Percentiles rank a stretch among this genome's conserved stretches.
These are phyloP conservation scores for Triplophysa dalaica DNA, from an alignment of 2,113 vertebrate genomes.

Conservation along the genomic window DNA sequence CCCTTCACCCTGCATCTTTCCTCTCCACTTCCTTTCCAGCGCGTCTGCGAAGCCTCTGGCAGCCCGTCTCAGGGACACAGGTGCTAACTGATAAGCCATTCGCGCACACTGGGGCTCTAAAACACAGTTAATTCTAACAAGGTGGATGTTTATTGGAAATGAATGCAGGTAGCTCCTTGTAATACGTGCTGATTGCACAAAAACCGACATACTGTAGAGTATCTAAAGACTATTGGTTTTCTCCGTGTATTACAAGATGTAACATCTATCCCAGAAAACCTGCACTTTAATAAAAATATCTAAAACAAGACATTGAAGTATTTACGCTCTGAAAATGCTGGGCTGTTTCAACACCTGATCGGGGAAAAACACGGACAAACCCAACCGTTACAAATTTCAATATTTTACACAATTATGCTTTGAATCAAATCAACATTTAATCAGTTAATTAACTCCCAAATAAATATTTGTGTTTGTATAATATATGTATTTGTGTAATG, in stretches of 20 bases:
- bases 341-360: too few relatives aligned
- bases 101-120: not conserved
- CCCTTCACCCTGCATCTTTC: constrained; percentile 7
- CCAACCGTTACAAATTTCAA: too few relatives aligned
- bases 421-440: too few relatives aligned
- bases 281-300: too few relatives aligned
- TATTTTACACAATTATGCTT: too few relatives aligned
- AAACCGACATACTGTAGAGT: not conserved
- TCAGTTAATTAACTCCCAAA: too few relatives aligned
- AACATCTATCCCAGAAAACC: too few relatives aligned
- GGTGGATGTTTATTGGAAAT: constrained; percentile 21
- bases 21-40: constrained; percentile 3
- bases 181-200: not conserved
- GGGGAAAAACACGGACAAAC: too few relatives aligned
- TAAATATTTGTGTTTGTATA: too few relatives aligned
- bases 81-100: constrained; percentile 42
- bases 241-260: not conserved
- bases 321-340: too few relatives aligned
- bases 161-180: not conserved
- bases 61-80: constrained; percentile 9
- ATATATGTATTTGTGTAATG: too few relatives aligned
- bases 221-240: not conserved
- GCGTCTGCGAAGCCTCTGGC: constrained; percentile 24
- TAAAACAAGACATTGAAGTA: too few relatives aligned
- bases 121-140: not conserved